Conservation (phyloP, 1,140 invertebrate genomes). For the Marisa cornuarietis region DNA sequence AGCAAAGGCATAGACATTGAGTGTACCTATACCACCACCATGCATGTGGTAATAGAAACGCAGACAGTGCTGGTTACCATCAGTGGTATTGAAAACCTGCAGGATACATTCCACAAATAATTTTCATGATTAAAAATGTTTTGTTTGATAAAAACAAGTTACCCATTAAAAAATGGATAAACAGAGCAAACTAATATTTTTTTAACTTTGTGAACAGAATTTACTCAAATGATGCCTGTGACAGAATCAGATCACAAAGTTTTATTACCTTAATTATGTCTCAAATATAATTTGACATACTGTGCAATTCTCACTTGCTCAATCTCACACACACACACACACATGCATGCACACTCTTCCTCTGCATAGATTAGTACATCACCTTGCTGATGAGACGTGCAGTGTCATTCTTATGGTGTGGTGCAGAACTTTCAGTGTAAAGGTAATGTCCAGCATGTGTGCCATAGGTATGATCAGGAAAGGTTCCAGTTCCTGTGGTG, state of each 20-base stretch:
- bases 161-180: too few relatives aligned
- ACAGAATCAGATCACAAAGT: too few relatives aligned
- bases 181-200: too few relatives aligned
- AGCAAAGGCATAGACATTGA: slow-evolving; percentile 45
- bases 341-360: neutral
- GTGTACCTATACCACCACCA: slow-evolving; percentile 49
- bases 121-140: too few relatives aligned
- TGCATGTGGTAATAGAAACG: slow-evolving; percentile 63
- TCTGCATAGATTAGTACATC: neutral
- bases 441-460: slow-evolving; percentile 73
- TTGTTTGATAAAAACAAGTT: too few relatives aligned
- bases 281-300: neutral
- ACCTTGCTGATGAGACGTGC: slow-evolving; percentile 55
- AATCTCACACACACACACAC: neutral
- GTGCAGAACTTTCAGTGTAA: slow-evolving; percentile 78
- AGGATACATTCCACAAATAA: too few relatives aligned
- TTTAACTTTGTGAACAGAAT: too few relatives aligned
- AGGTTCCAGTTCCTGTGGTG: slow-evolving; percentile 48
- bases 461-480: slow-evolving; percentile 57
- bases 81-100: slow-evolving; percentile 17
- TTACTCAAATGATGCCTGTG: too few relatives aligned
- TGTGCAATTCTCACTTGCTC: neutral
- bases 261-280: neutral
- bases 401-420: slow-evolving; percentile 72
- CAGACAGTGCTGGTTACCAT: slow-evolving; percentile 37